Evolutionary conservation across 2,797 vertebrate species (phyloP).

Genomic region (Babyrousa celebensis): DNA sequence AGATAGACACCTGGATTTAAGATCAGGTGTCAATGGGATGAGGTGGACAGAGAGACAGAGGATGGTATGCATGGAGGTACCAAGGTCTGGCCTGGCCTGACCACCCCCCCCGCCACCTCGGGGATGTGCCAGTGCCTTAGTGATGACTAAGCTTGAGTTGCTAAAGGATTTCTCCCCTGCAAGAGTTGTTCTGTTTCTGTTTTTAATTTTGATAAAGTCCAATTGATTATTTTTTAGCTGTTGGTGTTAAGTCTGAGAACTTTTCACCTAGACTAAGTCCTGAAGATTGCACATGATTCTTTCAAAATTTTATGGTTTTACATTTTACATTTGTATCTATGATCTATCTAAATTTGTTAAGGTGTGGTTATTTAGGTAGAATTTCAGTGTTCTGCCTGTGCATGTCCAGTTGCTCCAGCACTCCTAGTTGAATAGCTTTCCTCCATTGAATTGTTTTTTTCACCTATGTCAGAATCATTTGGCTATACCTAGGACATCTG

Average conservation of each 20-base stretch:
- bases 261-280: not conserved
- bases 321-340: not conserved
- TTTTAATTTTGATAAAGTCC: not conserved
- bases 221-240: not conserved
- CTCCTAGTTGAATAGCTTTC: not conserved
- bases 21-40: not conserved
- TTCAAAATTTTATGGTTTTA: constrained; percentile 30
- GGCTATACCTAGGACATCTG: not conserved
- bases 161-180: not conserved
- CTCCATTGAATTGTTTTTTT: not conserved
- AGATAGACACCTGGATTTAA: not conserved
- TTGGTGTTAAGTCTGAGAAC: not conserved
- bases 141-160: not conserved
- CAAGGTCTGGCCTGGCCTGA: not conserved
- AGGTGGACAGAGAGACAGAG: not conserved
- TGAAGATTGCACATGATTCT: constrained; percentile 1
- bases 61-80: not conserved
- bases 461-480: not conserved
- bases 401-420: not conserved
- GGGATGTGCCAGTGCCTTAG: not conserved
- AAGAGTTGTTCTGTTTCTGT: not conserved
- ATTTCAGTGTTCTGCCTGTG: not conserved
- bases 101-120: not conserved
- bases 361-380: not conserved
- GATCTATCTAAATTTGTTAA: not conserved